Percentiles rank a stretch among this genome's conserved stretches.
phyloP scores from a whole-genome alignment of 2,113 vertebrate species.

The Lampris megalopsis region DNA sequence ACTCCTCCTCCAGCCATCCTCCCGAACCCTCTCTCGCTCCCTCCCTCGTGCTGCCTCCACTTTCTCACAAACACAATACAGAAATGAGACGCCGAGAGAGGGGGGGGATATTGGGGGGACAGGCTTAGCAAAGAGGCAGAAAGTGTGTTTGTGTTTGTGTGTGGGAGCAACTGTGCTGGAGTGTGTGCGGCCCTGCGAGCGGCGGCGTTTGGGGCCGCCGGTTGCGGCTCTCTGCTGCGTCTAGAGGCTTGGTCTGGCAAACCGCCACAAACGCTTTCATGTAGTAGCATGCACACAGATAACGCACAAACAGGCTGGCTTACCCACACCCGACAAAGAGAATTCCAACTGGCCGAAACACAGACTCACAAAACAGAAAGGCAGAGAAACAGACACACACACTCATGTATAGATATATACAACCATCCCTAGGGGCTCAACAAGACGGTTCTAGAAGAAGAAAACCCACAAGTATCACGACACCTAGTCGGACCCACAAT shows the following conservation, averaged over 20 bases:
- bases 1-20: slow-evolving; percentile 53
- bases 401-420: background rate
- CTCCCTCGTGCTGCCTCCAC: slow-evolving; percentile 14
- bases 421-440: background rate
- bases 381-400: background rate
- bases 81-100: slow-evolving; percentile 32
- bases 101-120: slow-evolving; percentile 9
- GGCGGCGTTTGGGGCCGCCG: too few species aligned
- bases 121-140: slow-evolving; percentile 14
- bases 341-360: background rate
- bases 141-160: background rate
- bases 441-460: too few species aligned
- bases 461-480: too few species aligned
- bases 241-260: too few species aligned
- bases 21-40: slow-evolving; percentile 14
- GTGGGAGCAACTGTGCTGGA: background rate
- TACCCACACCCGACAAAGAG: background rate
- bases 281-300: too few species aligned
- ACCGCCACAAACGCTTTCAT: too few species aligned
- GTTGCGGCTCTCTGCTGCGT: too few species aligned
- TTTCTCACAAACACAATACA: slow-evolving; percentile 21
- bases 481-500: background rate
- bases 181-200: background rate
- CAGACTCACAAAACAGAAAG: slow-evolving; percentile 5
- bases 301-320: background rate